Evolutionary conservation across 2,888 invertebrate species (phyloP), one percentile per base, ranked within the genome.

Genomic region (Dermolepida albohirtum): DNA sequence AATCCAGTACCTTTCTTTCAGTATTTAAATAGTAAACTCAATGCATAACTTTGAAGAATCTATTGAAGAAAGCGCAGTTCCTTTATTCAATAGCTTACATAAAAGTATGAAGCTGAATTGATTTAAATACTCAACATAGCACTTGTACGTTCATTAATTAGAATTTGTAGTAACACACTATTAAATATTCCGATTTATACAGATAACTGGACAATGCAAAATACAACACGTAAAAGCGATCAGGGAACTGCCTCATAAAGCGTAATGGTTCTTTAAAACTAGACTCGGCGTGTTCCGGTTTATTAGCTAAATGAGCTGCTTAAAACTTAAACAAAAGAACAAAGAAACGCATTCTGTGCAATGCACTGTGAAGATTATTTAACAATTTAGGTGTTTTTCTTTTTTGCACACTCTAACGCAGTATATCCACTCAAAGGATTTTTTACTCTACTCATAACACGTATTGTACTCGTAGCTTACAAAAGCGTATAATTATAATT

Each of bases 281-380:
- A 59, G 44, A 44, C 44, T 22, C 27, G 44, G 44, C 44, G 44
- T 59, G 44, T 44, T 54, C 40, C 54, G 54, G 54, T 54, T 39
- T 54, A 54, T 54, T 59, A 44, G 44, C 47, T 59, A 59, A 59
- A 43, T 44, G 59, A 44, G 43, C 59, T 59, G 44, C 14, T 59
- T 59, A 44, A 59, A 44, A 44, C 44, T 59, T 59, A 59, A 44
- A 59, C 59, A 59, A 59, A 29, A 59, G 59, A 59, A 59, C 59
- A 59, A 44, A 59, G 27, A 29, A 43, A 14, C 29, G 59, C 29
- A 59, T 47, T 29, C 44, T 27, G 44, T 40, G 54, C 40, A 44
- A 27, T 14, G 44, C 44, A 47, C 44, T 29, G 29, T 7, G 14
- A 59, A 44, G 59, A 44, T 59, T 59, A 59, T 59, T 59, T 44